phyloP scores from a whole-genome alignment of 2,888 invertebrate species.

The Cantharis flavilabris region DNA sequence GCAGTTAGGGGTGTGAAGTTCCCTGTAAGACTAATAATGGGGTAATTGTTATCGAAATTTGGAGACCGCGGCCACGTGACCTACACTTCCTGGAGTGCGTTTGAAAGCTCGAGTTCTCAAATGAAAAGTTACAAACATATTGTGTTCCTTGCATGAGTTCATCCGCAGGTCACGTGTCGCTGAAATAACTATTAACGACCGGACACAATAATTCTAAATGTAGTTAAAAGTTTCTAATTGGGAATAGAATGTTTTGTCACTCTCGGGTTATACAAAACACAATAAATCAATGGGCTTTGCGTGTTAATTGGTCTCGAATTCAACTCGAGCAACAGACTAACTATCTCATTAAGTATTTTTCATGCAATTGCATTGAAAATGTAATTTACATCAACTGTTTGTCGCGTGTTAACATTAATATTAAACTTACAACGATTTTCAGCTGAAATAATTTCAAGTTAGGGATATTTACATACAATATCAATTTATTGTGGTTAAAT shows the following conservation, averaged over 20 bases:
- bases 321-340: not conserved
- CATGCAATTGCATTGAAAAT: not conserved
- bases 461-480: not conserved
- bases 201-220: conserved; percentile 45
- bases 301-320: not conserved
- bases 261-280: conserved; percentile 23
- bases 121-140: conserved; percentile 16
- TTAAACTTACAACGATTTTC: not conserved
- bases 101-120: conserved; percentile 12
- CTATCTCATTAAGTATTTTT: not conserved
- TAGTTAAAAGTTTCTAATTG: conserved; percentile 43
- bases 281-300: not conserved
- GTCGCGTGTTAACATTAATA: not conserved
- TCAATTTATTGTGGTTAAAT: not conserved
- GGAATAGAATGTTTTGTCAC: conserved; percentile 45
- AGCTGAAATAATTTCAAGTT: not conserved
- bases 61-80: conserved; percentile 39
- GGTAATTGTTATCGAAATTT: conserved; percentile 42
- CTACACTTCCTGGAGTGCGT: conserved; percentile 39
- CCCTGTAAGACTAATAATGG: conserved; percentile 38
- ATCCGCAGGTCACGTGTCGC: conserved; percentile 34
- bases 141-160: conserved; percentile 27
- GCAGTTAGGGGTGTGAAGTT: conserved; percentile 37
- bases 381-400: not conserved
- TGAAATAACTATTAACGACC: conserved; percentile 37